Percentiles rank a stretch among this genome's conserved stretches.
These are phyloP conservation scores for Muraenolepis orangiensis DNA, from an alignment of 2,797 vertebrate species.

Conservation along the genomic window DNA sequence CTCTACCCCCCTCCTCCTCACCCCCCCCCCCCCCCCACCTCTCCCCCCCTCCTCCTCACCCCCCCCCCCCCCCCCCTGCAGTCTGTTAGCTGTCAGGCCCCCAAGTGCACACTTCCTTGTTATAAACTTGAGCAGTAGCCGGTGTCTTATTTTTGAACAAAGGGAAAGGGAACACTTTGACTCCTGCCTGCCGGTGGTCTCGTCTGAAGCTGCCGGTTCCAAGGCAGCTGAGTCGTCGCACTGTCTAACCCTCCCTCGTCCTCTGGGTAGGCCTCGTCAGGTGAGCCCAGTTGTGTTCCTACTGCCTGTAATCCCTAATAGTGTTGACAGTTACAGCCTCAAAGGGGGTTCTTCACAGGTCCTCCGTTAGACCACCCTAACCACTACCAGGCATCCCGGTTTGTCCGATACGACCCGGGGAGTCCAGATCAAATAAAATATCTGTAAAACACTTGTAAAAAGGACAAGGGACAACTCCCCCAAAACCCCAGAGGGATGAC, in stretches of 20 bases:
- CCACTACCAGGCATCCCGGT: too few relatives aligned
- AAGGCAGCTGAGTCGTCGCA: not conserved
- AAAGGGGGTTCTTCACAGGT: not conserved
- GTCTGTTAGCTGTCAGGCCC: conserved; percentile 28
- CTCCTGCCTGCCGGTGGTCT: conserved; percentile 21
- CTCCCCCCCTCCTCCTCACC: not conserved
- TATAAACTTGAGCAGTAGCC: conserved; percentile 25
- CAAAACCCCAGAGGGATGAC: not conserved
- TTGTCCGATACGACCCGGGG: too few relatives aligned
- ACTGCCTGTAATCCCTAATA: too few relatives aligned
- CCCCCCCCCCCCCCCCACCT: not conserved
- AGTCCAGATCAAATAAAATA: too few relatives aligned
- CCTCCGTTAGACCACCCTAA: not conserved
- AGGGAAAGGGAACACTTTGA: conserved; percentile 27
- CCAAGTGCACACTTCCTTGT: conserved; percentile 21
- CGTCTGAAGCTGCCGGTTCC: not conserved
- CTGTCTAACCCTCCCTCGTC: not conserved
- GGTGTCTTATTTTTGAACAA: conserved; percentile 24
- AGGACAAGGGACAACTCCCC: not conserved
- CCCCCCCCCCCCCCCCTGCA: not conserved
- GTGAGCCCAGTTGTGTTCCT: not conserved
- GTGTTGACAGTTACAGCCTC: not conserved
- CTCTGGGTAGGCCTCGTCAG: not conserved
- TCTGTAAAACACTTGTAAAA: too few relatives aligned
- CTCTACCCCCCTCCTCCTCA: too few relatives aligned